These are phyloP conservation scores for Cuniculus paca DNA, from an alignment of 2,797 vertebrate species.

Conservation along the genomic window DNA sequence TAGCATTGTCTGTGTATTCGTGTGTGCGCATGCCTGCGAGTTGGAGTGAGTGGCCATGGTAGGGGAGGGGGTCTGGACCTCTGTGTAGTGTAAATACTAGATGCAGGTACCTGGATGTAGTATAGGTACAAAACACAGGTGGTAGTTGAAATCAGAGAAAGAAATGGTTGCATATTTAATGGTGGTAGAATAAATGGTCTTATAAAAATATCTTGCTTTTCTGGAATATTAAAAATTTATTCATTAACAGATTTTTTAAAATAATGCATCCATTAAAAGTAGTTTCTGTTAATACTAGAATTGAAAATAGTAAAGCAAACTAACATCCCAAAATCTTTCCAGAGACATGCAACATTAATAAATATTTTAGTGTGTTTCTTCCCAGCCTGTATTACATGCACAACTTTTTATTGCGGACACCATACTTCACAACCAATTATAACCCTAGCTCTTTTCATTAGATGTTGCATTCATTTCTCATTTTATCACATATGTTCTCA, in stretches of 20 bases:
- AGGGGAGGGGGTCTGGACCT: background rate
- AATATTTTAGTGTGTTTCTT: background rate
- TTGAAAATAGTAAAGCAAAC: background rate
- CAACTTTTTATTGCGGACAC: background rate
- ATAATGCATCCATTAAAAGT: background rate
- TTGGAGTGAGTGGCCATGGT: background rate
- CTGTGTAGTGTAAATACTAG: background rate
- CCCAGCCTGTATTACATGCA: background rate
- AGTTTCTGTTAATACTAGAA: background rate
- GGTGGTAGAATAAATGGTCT: background rate
- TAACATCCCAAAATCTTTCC: background rate
- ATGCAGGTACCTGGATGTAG: background rate
- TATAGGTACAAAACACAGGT: background rate
- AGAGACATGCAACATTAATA: background rate
- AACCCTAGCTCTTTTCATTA: background rate
- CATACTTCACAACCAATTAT: background rate
- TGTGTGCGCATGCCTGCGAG: accelerated
- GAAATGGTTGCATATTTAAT: background rate
- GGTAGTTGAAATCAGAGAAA: background rate
- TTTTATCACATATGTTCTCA: constrained; percentile 25
- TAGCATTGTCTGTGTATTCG: background rate
- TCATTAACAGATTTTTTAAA: background rate
- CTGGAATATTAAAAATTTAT: background rate
- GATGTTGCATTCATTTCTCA: background rate
- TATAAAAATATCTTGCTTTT: background rate